Base-by-base conservation (phyloP, 2,888 invertebrate species). In the Oxytorus armatus region DNA sequence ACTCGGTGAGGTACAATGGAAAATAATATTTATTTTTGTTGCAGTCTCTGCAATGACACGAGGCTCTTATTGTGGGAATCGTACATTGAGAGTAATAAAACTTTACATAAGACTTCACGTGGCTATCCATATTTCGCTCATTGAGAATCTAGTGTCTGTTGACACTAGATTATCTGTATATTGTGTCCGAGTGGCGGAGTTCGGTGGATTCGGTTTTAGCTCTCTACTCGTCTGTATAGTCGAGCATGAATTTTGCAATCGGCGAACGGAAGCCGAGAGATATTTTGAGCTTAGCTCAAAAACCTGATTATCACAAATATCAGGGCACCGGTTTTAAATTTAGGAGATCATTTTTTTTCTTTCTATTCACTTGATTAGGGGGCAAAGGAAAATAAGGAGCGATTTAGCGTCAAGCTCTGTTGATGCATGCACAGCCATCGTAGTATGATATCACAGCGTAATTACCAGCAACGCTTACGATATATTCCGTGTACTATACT, bases 51-150 rank as follows among this genome's bases (percentile, higher is more conserved):
- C 4, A 33, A 10, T 23, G 44, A n/a, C 16, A 33, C 29, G 14
- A 3, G n/a, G 1, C 36, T 36, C 36, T 8, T 23, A 7, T 55
- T 39, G 36, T 10, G 21, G 14, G 42, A 47, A 44, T 14, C 5
- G 18, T 10, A 1, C 0, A 39, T 21, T 21, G 55, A 16, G 42
- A 36, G 16, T 36, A 39, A 11, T 18, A 1, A 51, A 59, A 59
- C 33, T 75, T 79, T 75, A 75, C 65, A 59, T 75, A 79, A 74
- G 39, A 79, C 63, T 70, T 47, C 42, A 53, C 49, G 70, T 70
- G 51, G 57, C 55, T 69, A 39, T 70, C 55, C 25, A 65, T 57
- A 69, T 57, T 69, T 57, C 16, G 29, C 10, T 63, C 63, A 61
- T 73, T 51, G 51, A 10, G 23, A 51, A 65, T 61, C 33, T 18